Base-by-base conservation (phyloP, 2,113 vertebrate genomes). In the Scomber japonicus region DNA sequence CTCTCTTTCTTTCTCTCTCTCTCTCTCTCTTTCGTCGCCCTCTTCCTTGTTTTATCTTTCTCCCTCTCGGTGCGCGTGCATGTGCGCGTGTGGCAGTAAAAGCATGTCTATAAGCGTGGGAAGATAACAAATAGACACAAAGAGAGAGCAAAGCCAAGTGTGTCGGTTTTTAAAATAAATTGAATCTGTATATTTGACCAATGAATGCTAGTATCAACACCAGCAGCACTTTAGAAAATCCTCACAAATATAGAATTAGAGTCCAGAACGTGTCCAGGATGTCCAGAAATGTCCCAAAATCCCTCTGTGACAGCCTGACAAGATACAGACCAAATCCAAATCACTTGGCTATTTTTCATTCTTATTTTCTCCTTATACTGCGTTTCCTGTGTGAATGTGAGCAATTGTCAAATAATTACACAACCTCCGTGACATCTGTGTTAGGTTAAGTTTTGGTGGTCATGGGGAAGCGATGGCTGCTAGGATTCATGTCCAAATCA, bases 31-130 rank as follows among this genome's bases (percentile, higher is more conserved):
- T 44, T 48, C 53, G 27, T 63, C n/a, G 13, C 30, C 21, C 60
- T 55, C 48, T 27, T 49, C 49, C 30, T 35, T 6, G 56, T 66
- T 75, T 78, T 63, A 49, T 61, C 56, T 66, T 75, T 16, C 65
- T 49, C 5, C 0, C 19, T 48, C 19, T 60, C 54, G 30, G 31
- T 62, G 62, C 67, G 82, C 30, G 55, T 51, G 51, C 16, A 46
- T 24, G 70, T 40, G 75, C 61, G 65, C 72, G 59, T 49, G 62
- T 53, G 21, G 24, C 50, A 46, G 48, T 69, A 11, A 65, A 35
- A 10, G 68, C 80, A 27, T 51, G 83, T 85, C 66, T 84, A 45
- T 63, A 74, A 30, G 91, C 74, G 91, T 92, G 90, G 90, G 90
- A 35, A 82, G 90, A 85, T 75, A 89, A 88, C 62, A 60, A 81